A percentile compares a stretch with the other conserved stretches of the same genome.
phyloP scores from a whole-genome alignment of 1,140 invertebrate species.

The Drosophila cardini region DNA sequence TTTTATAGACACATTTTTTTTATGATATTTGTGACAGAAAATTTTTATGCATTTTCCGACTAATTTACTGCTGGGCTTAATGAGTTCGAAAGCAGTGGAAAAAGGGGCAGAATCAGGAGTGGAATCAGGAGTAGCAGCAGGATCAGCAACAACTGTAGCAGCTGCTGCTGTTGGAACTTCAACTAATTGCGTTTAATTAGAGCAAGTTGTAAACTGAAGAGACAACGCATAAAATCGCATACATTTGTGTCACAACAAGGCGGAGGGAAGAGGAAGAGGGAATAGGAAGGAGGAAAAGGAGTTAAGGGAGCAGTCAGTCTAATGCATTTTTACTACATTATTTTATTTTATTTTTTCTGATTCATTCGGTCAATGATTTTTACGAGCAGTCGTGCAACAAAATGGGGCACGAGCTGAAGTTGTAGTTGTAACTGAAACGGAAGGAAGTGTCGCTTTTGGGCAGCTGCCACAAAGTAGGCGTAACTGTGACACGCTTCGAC shows the following conservation, averaged over 20 bases:
- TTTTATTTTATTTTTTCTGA: not conserved
- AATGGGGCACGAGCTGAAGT: conserved; percentile 6
- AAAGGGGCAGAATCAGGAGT: conserved; percentile 17
- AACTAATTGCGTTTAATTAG: conserved; percentile 56
- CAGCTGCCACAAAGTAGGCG: conserved; percentile 59
- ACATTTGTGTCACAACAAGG: conserved; percentile 43
- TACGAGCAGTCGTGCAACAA: conserved; percentile 45
- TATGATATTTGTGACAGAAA: conserved; percentile 63
- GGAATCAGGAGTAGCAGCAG: no score
- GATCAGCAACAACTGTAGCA: not conserved
- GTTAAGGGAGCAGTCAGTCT: not conserved
- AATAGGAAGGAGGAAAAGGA: not conserved
- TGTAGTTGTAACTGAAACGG: conserved; percentile 3
- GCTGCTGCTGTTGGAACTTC: conserved; percentile 48
- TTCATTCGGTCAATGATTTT: conserved; percentile 50
- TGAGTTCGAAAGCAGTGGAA: conserved; percentile 19
- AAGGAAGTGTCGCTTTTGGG: not conserved
- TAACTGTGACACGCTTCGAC: conserved; percentile 71
- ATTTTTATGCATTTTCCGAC: conserved; percentile 65
- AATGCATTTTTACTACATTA: conserved; percentile 12
- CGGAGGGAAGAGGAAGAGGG: conserved; percentile 18
- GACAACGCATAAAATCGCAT: conserved; percentile 31
- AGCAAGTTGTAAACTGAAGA: conserved; percentile 47
- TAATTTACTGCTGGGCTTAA: conserved; percentile 55
- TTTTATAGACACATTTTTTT: conserved; percentile 55